Base-by-base conservation (phyloP, 2,797 vertebrate genomes). In the Geotrypetes seraphini region DNA sequence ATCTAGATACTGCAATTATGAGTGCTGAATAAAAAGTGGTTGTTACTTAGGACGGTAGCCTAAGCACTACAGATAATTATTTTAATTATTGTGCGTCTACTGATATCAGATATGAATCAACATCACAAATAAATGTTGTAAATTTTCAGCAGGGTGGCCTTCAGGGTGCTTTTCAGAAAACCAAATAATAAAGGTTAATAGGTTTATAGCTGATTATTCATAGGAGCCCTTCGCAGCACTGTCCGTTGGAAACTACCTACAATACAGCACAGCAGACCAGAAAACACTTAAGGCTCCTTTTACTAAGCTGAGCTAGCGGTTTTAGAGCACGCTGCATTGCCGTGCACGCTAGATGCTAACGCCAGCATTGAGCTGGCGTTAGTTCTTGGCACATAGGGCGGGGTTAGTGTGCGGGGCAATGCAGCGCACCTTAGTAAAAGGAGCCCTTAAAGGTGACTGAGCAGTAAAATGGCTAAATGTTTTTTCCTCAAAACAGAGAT, bases 71-170 rank as follows among this genome's bases (percentile, higher is more conserved):
- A 58, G 50, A 26, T 80, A 79, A 84, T 84, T 83, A 83, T 81
- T 68, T 63, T 85, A 81, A 85, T 85, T 75, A 84, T 69, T 66
- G 63, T 63, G 75, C 77, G 75, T 77, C 79, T 81, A 82, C 80
- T 76, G 76, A 73, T 66, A 71, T 71, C 66, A 78, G 76, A 75
- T 77, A 73, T 63, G 66, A 69, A 60, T 67, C 56, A 66, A 60
- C 57, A 60, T 44, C 29, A 52, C 63, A 62, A 60, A 66, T 63
- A 71, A 69, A 71, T 48, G 14, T 43, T 39, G 53, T 28, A 62
- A 59, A 53, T 46, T 55, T 71, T 66, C 60, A 57, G 74, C 59
- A 57, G 66, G 73, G 68, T 72, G 72, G 71, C 69, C 73, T 66
- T 50, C 37, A 65, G n/a, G n/a, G n/a, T n/a, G n/a, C 63, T 66